Evolutionary conservation across 2,113 vertebrate species (phyloP).

Genomic region (Heterotilapia buettikoferi): DNA sequence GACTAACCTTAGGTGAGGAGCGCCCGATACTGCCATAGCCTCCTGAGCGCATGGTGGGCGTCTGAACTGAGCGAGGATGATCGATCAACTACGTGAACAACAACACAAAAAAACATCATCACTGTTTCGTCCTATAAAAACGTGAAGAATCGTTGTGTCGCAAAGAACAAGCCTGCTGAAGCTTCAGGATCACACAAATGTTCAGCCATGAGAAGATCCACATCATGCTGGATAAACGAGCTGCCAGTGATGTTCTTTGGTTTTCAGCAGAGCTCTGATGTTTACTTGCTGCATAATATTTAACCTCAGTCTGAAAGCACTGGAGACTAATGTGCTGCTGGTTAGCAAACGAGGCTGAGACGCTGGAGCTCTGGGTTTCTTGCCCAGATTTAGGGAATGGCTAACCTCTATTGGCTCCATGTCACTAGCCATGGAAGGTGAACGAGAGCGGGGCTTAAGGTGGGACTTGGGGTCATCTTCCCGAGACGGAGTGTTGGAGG

Average conservation of each 20-base stretch:
- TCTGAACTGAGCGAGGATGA: constrained; percentile 79
- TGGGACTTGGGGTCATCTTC: constrained; percentile 84
- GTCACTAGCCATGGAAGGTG: constrained; percentile 87
- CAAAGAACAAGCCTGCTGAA: not conserved
- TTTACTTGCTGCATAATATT: not conserved
- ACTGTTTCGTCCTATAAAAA: fast-evolving
- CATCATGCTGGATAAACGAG: fast-evolving
- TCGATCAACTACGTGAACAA: constrained; percentile 77
- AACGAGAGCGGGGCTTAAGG: constrained; percentile 81
- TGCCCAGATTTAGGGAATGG: not conserved
- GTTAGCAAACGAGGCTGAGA: not conserved
- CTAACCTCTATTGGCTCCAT: constrained; percentile 87
- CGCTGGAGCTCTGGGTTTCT: not conserved
- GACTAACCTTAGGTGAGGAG: constrained; percentile 80
- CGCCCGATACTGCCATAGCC: constrained; percentile 82
- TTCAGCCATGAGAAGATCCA: not conserved
- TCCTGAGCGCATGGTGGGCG: constrained; percentile 84
- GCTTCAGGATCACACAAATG: not conserved
- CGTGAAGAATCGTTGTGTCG: not conserved
- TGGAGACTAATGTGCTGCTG: not conserved
- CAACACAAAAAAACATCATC: not conserved
- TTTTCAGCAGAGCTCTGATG: not conserved
- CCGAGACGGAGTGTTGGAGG: constrained; percentile 84
- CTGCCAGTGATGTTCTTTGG: not conserved
- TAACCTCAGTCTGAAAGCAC: not conserved